Evolutionary conservation across 2,797 vertebrate genomes (phyloP).

Genomic region (Margarornis squamiger): DNA sequence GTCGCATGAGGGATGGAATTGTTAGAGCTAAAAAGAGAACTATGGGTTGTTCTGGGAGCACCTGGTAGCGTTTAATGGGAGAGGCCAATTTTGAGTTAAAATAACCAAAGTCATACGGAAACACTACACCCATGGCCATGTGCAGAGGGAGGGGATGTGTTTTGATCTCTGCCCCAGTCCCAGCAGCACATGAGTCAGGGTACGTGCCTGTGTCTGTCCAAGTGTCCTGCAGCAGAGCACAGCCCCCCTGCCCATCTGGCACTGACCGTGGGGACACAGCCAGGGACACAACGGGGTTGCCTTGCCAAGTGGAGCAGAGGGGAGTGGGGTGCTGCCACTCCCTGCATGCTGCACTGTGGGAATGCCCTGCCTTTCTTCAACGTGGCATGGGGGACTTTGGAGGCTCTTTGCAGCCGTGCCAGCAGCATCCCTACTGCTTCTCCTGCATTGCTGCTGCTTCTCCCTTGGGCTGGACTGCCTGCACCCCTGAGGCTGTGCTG

Average conservation of each 20-base stretch:
- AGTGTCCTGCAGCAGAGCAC: fast-evolving
- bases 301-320: fast-evolving
- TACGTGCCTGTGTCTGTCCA: fast-evolving
- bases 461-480: fast-evolving
- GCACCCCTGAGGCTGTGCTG: not conserved
- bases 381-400: fast-evolving
- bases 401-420: fast-evolving
- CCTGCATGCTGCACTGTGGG: fast-evolving
- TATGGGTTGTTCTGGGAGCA: slow-evolving; percentile 18
- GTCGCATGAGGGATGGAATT: not conserved
- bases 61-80: slow-evolving; percentile 7
- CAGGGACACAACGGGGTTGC: not conserved
- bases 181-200: not conserved
- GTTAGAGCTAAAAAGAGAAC: slow-evolving; percentile 19
- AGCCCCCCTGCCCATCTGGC: fast-evolving
- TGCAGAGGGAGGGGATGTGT: not conserved
- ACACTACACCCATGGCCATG: not conserved
- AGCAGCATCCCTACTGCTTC: not conserved
- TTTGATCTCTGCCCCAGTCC: not conserved
- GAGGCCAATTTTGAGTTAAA: fast-evolving
- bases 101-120: not conserved
- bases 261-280: fast-evolving
- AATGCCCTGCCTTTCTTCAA: not conserved
- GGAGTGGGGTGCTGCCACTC: not conserved
- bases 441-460: fast-evolving